Percentiles rank a stretch among this genome's conserved stretches.
Evolutionary conservation across 2,797 vertebrate genomes (phyloP).

Genomic region (Cyprinodon diabolis): DNA sequence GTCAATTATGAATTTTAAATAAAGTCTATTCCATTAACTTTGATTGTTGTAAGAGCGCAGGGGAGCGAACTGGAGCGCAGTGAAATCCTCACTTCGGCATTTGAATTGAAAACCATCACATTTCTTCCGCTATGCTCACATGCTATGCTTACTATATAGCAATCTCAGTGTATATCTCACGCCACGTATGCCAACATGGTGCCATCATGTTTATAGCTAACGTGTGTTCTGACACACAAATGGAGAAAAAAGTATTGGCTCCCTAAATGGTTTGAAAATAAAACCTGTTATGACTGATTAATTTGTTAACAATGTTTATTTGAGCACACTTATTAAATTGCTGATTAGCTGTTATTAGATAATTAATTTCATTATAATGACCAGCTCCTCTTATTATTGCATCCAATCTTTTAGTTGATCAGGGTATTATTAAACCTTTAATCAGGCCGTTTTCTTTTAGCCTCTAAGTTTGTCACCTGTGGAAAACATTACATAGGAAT

Average conservation of each 20-base stretch:
- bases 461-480: neutral
- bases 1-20: too few relatives aligned
- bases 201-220: neutral
- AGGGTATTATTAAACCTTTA: neutral
- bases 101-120: too few relatives aligned
- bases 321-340: neutral
- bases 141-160: neutral
- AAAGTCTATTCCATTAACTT: too few relatives aligned
- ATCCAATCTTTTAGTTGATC: neutral
- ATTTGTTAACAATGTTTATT: neutral
- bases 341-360: neutral
- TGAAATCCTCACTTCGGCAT: too few relatives aligned
- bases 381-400: too few relatives aligned
- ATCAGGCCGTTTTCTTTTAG: neutral
- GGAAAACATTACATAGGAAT: too few relatives aligned
- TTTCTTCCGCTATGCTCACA: too few relatives aligned
- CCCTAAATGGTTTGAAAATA: neutral
- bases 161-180: neutral
- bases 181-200: neutral
- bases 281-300: neutral
- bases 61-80: too few relatives aligned
- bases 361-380: too few relatives aligned
- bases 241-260: neutral
- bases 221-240: neutral
- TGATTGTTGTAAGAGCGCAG: too few relatives aligned